phyloP scores from a whole-genome alignment of 1,140 invertebrate species.

The Pissodes strobi region DNA sequence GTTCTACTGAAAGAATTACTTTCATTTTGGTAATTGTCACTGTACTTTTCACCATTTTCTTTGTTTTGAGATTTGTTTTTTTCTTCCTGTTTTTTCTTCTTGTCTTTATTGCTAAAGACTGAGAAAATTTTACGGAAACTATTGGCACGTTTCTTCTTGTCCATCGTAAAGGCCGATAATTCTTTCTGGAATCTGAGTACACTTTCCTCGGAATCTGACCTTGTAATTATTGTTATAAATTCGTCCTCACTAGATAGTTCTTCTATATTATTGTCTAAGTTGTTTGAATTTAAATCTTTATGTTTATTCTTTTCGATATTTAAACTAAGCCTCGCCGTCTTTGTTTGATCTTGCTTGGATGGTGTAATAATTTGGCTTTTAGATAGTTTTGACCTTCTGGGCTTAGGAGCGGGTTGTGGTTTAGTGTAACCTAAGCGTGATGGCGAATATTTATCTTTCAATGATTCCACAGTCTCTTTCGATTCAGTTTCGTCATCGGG shows the following conservation, averaged over 20 bases:
- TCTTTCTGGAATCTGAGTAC: slow-evolving; percentile 44
- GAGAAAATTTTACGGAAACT: slow-evolving; percentile 49
- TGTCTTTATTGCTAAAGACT: slow-evolving; percentile 48
- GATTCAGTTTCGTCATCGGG: slow-evolving; percentile 4
- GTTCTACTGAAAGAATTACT: slow-evolving; percentile 43
- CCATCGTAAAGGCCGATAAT: slow-evolving; percentile 48
- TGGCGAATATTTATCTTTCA: slow-evolving; percentile 44
- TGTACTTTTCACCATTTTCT: slow-evolving; percentile 34
- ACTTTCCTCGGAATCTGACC: slow-evolving; percentile 47
- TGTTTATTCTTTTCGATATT: slow-evolving; percentile 28
- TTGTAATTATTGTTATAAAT: slow-evolving; percentile 38
- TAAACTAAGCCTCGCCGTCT: slow-evolving; percentile 9
- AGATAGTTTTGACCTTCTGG: slow-evolving; percentile 13
- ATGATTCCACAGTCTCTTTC: slow-evolving; percentile 20
- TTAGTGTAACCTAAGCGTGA: slow-evolving; percentile 36
- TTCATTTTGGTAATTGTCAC: slow-evolving; percentile 50
- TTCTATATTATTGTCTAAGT: slow-evolving; percentile 18
- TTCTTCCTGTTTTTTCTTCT: slow-evolving; percentile 46
- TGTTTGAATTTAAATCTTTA: slow-evolving; percentile 42
- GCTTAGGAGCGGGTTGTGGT: slow-evolving; percentile 12
- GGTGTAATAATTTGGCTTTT: slow-evolving; percentile 32
- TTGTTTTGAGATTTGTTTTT: slow-evolving; percentile 41
- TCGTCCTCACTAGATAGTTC: slow-evolving; percentile 33
- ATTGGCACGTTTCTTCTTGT: slow-evolving; percentile 48
- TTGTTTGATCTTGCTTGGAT: slow-evolving; percentile 9